A percentile compares a stretch with the other conserved stretches of the same genome.
Evolutionary conservation across 2,113 vertebrate genomes (phyloP).

Genomic region (Mystacornis crossleyi): DNA sequence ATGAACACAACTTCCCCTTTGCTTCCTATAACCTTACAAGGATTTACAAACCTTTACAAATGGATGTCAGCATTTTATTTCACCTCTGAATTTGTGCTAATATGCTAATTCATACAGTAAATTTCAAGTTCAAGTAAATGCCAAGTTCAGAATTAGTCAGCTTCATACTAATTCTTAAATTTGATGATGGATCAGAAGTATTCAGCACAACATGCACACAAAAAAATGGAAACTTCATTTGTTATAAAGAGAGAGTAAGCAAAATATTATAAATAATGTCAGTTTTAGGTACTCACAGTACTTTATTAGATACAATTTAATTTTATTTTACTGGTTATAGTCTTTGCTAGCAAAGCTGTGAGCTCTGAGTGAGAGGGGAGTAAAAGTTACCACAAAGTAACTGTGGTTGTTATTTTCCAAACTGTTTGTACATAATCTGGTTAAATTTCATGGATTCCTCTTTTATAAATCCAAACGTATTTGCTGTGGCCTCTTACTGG

Average conservation of each 20-base stretch:
- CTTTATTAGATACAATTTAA: neutral
- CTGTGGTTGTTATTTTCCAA: neutral
- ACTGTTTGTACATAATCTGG: neutral
- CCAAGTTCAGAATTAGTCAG: neutral
- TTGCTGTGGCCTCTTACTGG: neutral
- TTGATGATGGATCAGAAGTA: neutral
- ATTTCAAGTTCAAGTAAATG: slow-evolving; percentile 15
- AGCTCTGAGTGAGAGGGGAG: neutral
- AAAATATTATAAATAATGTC: neutral
- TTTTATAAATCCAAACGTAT: neutral
- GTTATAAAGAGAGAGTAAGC: neutral
- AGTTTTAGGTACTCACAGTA: neutral
- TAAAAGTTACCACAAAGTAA: neutral
- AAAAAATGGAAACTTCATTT: neutral
- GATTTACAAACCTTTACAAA: neutral
- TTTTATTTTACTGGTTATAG: neutral
- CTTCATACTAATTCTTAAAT: neutral
- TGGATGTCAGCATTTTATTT: neutral
- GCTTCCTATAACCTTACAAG: neutral
- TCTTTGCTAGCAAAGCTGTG: neutral
- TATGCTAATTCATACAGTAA: slow-evolving; percentile 22
- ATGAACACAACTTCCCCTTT: neutral
- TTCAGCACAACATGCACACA: neutral
- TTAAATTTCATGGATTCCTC: neutral
- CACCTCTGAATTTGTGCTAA: slow-evolving; percentile 21